Conservation (phyloP, 2,888 invertebrate species). For the Drosophila kambysellisi region DNA sequence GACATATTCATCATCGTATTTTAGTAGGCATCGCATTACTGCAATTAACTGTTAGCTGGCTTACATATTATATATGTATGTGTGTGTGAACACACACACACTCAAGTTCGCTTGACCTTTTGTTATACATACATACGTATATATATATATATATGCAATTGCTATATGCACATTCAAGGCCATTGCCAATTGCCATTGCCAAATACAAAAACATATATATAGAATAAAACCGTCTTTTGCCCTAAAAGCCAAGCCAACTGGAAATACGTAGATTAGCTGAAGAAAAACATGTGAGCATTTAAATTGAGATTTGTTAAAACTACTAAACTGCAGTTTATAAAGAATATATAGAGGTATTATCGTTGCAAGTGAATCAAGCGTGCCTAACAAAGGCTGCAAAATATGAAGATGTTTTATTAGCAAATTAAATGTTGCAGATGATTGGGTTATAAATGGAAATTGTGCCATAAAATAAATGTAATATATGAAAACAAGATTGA, state of each 20-base stretch:
- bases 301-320: conserved; percentile 25
- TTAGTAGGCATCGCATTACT: conserved; percentile 68
- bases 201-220: conserved; percentile 14
- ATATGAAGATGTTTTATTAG: not conserved
- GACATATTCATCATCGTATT: conserved; percentile 77
- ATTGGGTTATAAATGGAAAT: not conserved
- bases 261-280: conserved; percentile 72
- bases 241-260: conserved; percentile 78
- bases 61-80: conserved; percentile 6
- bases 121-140: conserved; percentile 2
- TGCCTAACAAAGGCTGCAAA: conserved; percentile 34
- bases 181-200: conserved; percentile 50
- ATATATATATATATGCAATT: not conserved
- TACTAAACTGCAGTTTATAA: not conserved
- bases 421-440: not conserved
- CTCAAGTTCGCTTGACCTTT: conserved; percentile 13
- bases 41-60: conserved; percentile 42
- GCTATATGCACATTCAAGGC: conserved; percentile 51
- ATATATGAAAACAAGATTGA: not conserved
- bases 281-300: conserved; percentile 14
- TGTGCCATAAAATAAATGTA: not conserved
- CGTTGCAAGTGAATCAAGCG: conserved; percentile 33
- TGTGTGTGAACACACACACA: conserved; percentile 3
- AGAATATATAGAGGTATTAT: not conserved
- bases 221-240: conserved; percentile 46